phyloP scores from a whole-genome alignment of 2,888 invertebrate genomes.

The Trileptium ribeirensis region DNA sequence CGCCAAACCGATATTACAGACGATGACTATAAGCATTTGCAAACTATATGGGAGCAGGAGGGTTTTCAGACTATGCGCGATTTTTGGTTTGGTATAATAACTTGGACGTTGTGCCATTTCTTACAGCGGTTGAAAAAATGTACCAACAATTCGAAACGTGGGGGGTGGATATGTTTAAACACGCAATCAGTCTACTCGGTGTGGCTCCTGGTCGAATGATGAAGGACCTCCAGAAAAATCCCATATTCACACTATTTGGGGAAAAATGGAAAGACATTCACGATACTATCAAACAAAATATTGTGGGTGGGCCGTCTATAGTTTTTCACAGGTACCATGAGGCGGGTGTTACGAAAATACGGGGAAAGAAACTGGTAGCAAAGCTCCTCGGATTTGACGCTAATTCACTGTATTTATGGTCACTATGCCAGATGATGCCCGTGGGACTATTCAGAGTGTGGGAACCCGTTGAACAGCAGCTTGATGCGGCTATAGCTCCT shows the following conservation, averaged over 20 bases:
- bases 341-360: not conserved
- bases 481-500: not conserved
- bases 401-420: too few species aligned
- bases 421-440: not conserved
- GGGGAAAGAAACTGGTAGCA: not conserved
- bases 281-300: too few species aligned
- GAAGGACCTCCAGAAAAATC: too few species aligned
- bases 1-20: not conserved
- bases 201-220: too few species aligned
- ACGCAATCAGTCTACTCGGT: constrained; percentile 25
- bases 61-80: not conserved
- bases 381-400: not conserved
- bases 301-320: not conserved
- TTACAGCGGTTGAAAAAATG: not conserved
- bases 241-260: not conserved
- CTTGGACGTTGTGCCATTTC: constrained; percentile 25
- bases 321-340: too few species aligned
- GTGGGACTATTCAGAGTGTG: not conserved
- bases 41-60: not conserved
- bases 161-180: constrained; percentile 1
- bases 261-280: too few species aligned
- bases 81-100: constrained; percentile 20
- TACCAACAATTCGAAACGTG: not conserved
- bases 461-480: not conserved
- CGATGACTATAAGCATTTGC: not conserved